phyloP scores from a whole-genome alignment of 2,888 invertebrate genomes.

The Caenorhabditis becei region DNA sequence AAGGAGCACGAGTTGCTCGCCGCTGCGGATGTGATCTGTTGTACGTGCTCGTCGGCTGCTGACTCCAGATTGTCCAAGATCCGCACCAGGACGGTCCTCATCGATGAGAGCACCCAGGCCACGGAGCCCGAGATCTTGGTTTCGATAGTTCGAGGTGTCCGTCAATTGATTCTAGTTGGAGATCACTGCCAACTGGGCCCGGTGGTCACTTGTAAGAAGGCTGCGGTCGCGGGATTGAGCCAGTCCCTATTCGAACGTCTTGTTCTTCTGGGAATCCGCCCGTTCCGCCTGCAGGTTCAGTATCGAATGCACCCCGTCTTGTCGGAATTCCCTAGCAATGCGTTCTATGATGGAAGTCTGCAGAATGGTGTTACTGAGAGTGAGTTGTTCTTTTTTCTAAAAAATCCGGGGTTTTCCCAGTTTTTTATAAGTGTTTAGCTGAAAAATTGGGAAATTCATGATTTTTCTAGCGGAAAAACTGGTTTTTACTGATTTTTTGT shows the following conservation, averaged over 20 bases:
- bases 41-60: constrained; percentile 98
- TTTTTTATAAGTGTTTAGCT: too few species aligned
- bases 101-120: constrained; percentile 84
- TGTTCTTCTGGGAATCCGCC: constrained; percentile 96
- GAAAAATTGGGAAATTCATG: too few species aligned
- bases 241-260: constrained; percentile 97
- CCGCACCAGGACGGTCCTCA: constrained; percentile 74
- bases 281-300: constrained; percentile 87
- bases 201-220: constrained; percentile 95
- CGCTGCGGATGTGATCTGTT: constrained; percentile 98
- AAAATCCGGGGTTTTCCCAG: too few species aligned
- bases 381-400: constrained; percentile 74
- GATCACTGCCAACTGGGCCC: constrained; percentile 99
- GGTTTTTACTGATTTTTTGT: too few species aligned
- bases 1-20: constrained; percentile 65
- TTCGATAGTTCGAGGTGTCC: constrained; percentile 96
- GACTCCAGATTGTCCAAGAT: constrained; percentile 91
- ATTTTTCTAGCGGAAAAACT: too few species aligned
- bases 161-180: constrained; percentile 96
- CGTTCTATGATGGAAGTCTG: constrained; percentile 98
- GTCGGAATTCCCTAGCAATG: constrained; percentile 97
- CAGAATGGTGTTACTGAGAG: constrained; percentile 98
- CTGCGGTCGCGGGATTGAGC: constrained; percentile 95
- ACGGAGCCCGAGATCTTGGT: constrained; percentile 87
- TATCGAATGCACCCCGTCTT: constrained; percentile 99